Evolutionary conservation across 2,113 vertebrate genomes (phyloP).

Genomic region (Anarrhichthys ocellatus): DNA sequence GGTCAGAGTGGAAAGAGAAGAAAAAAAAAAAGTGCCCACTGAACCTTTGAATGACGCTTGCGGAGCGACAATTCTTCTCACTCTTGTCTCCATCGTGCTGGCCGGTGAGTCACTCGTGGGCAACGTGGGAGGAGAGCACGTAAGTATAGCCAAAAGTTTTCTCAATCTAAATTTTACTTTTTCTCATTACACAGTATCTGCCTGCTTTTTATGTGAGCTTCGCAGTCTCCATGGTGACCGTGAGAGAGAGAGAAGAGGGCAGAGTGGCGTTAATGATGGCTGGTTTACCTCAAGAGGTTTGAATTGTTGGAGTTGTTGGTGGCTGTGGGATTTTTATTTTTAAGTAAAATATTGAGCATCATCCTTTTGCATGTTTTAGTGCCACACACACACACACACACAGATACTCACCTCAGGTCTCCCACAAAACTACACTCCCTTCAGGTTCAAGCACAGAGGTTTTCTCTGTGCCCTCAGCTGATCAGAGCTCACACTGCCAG

Average conservation of each 20-base stretch:
- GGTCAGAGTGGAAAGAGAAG: background rate
- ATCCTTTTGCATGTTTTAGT: slow-evolving; percentile 11
- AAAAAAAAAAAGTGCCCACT: slow-evolving; percentile 2
- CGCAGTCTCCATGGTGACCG: slow-evolving; percentile 64
- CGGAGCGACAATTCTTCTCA: slow-evolving; percentile 48
- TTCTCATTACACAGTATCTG: slow-evolving; percentile 35
- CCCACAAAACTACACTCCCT: background rate
- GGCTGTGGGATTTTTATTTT: background rate
- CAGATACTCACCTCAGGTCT: slow-evolving; percentile 9
- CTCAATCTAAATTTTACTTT: slow-evolving; percentile 57
- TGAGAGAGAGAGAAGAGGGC: slow-evolving; percentile 12
- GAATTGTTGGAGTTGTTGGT: background rate
- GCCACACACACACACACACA: background rate
- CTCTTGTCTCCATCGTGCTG: slow-evolving; percentile 60
- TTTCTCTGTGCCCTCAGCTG: background rate
- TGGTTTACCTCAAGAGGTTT: slow-evolving; percentile 1
- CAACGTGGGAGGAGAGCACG: slow-evolving; percentile 68
- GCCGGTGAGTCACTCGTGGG: slow-evolving; percentile 68
- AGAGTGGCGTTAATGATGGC: background rate
- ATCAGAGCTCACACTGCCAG: slow-evolving; percentile 20
- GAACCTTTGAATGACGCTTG: slow-evolving; percentile 43
- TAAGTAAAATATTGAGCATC: background rate
- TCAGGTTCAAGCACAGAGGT: background rate
- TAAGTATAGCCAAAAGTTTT: slow-evolving; percentile 69
- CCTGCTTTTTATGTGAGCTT: slow-evolving; percentile 45